These are phyloP conservation scores for Sanderia malayensis DNA, from an alignment of 30 jellyfish, hydroid and myxozoan species.

Conservation along the genomic window DNA sequence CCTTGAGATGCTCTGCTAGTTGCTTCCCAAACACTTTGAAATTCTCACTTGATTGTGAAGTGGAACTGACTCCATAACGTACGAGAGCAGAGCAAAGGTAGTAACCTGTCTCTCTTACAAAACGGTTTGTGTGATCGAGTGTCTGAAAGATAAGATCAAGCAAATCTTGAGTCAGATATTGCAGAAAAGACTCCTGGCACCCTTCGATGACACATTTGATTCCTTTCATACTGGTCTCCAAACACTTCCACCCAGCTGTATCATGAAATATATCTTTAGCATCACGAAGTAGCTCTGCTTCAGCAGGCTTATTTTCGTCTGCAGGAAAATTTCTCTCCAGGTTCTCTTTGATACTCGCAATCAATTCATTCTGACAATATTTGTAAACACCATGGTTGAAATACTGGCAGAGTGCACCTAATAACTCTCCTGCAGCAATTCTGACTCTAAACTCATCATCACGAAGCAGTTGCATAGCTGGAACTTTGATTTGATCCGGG, in stretches of 20 bases:
- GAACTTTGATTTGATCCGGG: conserved; percentile 14
- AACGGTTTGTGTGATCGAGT: conserved; percentile 83
- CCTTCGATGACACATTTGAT: conserved; percentile 88
- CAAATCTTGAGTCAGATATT: conserved; percentile 58
- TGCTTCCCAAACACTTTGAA: conserved; percentile 74
- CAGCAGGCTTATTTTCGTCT: conserved; percentile 23
- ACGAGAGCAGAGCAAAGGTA: conserved; percentile 95
- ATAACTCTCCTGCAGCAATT: conserved; percentile 87
- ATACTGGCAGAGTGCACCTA: conserved; percentile 78
- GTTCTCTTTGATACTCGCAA: conserved; percentile 67
- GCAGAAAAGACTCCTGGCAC: conserved; percentile 72
- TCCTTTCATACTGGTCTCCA: conserved; percentile 98
- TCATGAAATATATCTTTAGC: conserved; percentile 93
- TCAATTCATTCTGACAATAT: conserved; percentile 55
- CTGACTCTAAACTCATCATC: conserved; percentile 93
- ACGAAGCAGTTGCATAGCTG: conserved; percentile 41
- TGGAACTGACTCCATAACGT: conserved; percentile 71
- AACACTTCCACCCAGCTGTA: conserved; percentile 97
- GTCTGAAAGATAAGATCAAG: conserved; percentile 81
- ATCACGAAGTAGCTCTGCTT: conserved; percentile 34
- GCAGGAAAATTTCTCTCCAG: conserved; percentile 79
- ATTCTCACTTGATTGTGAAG: conserved; percentile 39
- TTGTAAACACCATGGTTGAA: conserved; percentile 64
- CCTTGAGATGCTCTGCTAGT: conserved; percentile 65
- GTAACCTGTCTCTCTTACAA: conserved; percentile 96